Base-by-base conservation (phyloP, 2,113 vertebrate genomes). In the Spizaetus ornatus region DNA sequence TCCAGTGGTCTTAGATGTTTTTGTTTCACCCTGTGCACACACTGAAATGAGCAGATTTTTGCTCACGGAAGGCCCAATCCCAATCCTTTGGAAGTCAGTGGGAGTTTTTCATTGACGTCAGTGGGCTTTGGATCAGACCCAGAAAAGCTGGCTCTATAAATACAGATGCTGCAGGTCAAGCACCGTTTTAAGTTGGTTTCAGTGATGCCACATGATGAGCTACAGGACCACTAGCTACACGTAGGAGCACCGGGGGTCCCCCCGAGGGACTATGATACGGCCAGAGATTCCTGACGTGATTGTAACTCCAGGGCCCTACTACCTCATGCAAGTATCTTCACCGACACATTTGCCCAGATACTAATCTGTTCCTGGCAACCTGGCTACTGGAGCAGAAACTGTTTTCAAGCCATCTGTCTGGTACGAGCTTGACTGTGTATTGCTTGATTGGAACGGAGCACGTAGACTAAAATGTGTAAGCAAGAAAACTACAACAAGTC, bases 311-410 rank as follows among this genome's bases (percentile, higher is more conserved):
- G 10, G 27, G 16, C 19, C 31, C 22, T 32, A 2, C 40, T 9
- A 4, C n/a, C 43, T 29, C 0, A 0, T 34, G 47, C 36, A 83
- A 13, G 50, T 22, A 11, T 1, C 21, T 17, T 78, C 63, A 16
- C 48, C 4, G 9, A 25, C 9, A 6, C 1, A 3, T 31, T 52
- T 52, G 38, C 53, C 42, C 59, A 52, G 53, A 7, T 14, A 2
- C 26, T 36, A 4, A 23, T 12, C 83, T 31, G 17, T 9, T 32
- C 2, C 7, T 12, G 50, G 62, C 76, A 90, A 13, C 31, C 43
- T 25, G 85, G 38, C 42, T 36, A 2, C 76, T 26, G 27, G 18
- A 58, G 13, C 43, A 76, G 61, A 63, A 56, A 38, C 74, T 50
- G 15, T 20, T 63, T n/a, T 40, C n/a, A 63, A 82, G 29, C 20